These are phyloP conservation scores for Poecilus cupreus DNA, from an alignment of 2,888 invertebrate species.

Conservation along the genomic window DNA sequence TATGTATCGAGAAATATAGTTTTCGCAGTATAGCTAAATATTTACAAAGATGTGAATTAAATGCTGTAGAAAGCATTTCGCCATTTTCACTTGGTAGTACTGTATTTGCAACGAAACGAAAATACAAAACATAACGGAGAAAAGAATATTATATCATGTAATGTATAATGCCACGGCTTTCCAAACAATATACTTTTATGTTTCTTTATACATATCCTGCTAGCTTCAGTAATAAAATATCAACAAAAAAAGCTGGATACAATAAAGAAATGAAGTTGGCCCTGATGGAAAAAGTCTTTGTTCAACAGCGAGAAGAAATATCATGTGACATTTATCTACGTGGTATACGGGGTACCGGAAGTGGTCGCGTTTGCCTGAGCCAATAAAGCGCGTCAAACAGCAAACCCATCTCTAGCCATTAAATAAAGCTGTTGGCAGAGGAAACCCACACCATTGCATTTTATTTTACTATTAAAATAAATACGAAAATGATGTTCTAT, in stretches of 20 bases:
- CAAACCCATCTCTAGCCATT: slow-evolving; percentile 23
- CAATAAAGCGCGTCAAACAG: slow-evolving; percentile 9
- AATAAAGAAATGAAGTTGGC: slow-evolving; percentile 20
- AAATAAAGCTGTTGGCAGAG: slow-evolving; percentile 23
- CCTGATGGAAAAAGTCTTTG: slow-evolving; percentile 32
- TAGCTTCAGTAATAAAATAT: slow-evolving; percentile 22
- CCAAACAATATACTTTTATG: slow-evolving; percentile 32
- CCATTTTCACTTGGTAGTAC: too few species aligned
- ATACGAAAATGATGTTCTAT: too few species aligned
- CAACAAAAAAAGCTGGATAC: slow-evolving; percentile 27
- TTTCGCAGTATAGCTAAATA: too few species aligned
- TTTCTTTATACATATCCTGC: slow-evolving; percentile 18
- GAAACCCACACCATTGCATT: too few species aligned
- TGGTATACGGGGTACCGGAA: slow-evolving; percentile 7
- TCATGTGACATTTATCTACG: slow-evolving; percentile 40
- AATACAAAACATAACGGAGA: not conserved
- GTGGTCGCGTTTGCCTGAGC: slow-evolving; percentile 21
- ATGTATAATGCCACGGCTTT: slow-evolving; percentile 16
- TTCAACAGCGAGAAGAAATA: slow-evolving; percentile 43
- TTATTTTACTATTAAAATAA: too few species aligned
- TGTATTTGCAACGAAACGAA: too few species aligned
- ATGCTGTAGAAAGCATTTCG: too few species aligned
- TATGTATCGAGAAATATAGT: too few species aligned
- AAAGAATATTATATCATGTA: slow-evolving; percentile 31
- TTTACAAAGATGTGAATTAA: too few species aligned